Conservation (phyloP, 2,797 vertebrate species). For the Pipistrellus nathusii region DNA sequence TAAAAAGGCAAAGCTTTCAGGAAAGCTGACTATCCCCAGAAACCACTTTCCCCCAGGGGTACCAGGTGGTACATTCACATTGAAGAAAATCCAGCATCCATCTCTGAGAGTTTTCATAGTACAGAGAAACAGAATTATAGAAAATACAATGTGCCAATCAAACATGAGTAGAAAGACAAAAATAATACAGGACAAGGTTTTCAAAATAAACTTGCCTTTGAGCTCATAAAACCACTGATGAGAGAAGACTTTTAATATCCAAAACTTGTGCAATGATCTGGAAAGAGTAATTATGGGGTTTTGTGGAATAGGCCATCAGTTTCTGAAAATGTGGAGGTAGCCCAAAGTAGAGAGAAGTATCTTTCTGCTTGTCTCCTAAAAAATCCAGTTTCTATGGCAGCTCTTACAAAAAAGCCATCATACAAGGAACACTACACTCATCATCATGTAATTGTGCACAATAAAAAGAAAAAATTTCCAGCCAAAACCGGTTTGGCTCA, state of each 20-base stretch:
- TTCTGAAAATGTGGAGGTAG: not conserved
- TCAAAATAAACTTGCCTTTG: slow-evolving; percentile 49
- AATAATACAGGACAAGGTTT: slow-evolving; percentile 54
- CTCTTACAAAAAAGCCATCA: not conserved
- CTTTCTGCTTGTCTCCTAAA: not conserved
- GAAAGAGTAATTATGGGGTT: not conserved
- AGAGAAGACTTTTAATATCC: slow-evolving; percentile 4
- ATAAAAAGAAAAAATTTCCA: slow-evolving; percentile 21
- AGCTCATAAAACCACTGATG: slow-evolving; percentile 30
- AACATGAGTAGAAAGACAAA: slow-evolving; percentile 27
- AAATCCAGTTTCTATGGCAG: not conserved
- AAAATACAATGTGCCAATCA: slow-evolving; percentile 52
- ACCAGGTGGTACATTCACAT: not conserved
- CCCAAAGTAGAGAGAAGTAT: not conserved
- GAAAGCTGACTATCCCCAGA: not conserved
- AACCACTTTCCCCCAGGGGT: not conserved
- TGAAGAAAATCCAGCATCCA: not conserved
- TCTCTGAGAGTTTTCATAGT: slow-evolving; percentile 28
- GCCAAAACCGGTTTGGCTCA: no score
- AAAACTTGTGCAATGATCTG: not conserved
- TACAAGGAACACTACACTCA: not conserved
- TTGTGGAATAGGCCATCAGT: not conserved
- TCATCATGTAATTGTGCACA: not conserved
- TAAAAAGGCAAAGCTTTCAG: slow-evolving; percentile 11
- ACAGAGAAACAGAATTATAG: slow-evolving; percentile 10